Conservation (phyloP, 2,797 vertebrate genomes). For the Phyllotis vaccarum region DNA sequence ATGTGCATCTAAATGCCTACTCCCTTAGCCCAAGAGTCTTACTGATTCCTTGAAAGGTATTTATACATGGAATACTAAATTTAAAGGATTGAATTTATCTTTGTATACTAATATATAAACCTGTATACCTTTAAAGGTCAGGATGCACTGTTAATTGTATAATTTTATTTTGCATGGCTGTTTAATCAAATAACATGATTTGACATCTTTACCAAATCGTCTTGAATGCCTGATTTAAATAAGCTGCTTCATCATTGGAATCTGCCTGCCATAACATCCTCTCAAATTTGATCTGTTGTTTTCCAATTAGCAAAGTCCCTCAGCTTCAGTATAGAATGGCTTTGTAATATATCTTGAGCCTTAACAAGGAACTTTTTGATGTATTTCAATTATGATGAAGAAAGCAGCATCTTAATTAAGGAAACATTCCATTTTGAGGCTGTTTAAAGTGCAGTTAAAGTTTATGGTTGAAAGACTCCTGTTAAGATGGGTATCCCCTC, state of each 20-base stretch:
- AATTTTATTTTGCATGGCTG: conserved; percentile 32
- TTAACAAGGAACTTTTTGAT: conserved; percentile 80
- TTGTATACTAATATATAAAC: background rate
- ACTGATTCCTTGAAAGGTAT: background rate
- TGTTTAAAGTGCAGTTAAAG: conserved; percentile 78
- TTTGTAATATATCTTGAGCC: conserved; percentile 70
- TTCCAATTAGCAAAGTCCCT: conserved; percentile 78
- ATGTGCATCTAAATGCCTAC: conserved; percentile 2
- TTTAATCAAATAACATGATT: conserved; percentile 15
- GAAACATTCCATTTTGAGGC: conserved; percentile 71
- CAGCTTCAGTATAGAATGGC: conserved; percentile 51
- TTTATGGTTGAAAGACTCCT: conserved; percentile 76
- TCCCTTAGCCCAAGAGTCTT: background rate
- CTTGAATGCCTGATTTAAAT: conserved; percentile 46
- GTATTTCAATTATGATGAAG: conserved; percentile 77
- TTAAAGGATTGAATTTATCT: background rate
- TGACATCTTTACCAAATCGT: conserved; percentile 37
- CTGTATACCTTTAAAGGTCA: background rate
- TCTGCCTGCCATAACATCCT: conserved; percentile 50
- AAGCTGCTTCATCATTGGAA: conserved; percentile 29
- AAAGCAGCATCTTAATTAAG: conserved; percentile 78
- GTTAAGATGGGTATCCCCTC: conserved; percentile 67
- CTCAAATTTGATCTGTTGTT: conserved; percentile 45
- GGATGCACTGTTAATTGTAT: background rate
- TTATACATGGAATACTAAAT: background rate